Base-by-base conservation (phyloP, 2,113 vertebrate species). In the Prolemur simus region DNA sequence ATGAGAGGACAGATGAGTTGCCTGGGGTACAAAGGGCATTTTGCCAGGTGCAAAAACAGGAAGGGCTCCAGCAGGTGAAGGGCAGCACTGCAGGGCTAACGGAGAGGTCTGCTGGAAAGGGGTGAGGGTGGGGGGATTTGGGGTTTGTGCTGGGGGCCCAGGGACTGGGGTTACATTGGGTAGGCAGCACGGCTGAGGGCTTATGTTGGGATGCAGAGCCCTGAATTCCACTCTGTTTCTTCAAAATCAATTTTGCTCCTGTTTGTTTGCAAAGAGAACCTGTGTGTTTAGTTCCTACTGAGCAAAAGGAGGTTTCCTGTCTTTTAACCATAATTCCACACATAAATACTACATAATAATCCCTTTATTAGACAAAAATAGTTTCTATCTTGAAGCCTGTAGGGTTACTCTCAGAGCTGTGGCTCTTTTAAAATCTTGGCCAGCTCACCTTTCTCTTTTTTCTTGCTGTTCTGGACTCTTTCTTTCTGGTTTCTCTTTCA, bases 401-500 rank as follows among this genome's bases (percentile, higher is more conserved):
- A 60, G 81, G 60, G 73, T 89, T 86, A 58, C 60, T 82, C 73
- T 91, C 83, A 45, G 77, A 88, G 87, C 71, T 21, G 29, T 54
- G 64, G n/a, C 66, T 89, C 91, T 86, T 97, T 88, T 92, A 66
- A 96, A 93, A 80, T 92, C 88, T 83, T 58, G 92, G 94, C 96
- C 81, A 73, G 54, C 60, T 86, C 80, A 82, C 85, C 94, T 77
- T 83, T 89, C 39, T 88, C 89, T 87, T 34, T 84, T 74, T 83
- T 27, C 93, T 94, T 45, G 92, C 94, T 81, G 96, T 94, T 96
- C 94, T 20, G 91, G 85, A 73, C 82, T 49, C 27, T 84, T 69
- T 87, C 52, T 94, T 88, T 82, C 32, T 71, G 89, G 42, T 81
- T 95, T 96, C 89, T 73, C 97, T 97, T 97, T 98, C 92, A 97